Conservation (phyloP, 2,888 invertebrate species). For the Sesamia inferens region DNA sequence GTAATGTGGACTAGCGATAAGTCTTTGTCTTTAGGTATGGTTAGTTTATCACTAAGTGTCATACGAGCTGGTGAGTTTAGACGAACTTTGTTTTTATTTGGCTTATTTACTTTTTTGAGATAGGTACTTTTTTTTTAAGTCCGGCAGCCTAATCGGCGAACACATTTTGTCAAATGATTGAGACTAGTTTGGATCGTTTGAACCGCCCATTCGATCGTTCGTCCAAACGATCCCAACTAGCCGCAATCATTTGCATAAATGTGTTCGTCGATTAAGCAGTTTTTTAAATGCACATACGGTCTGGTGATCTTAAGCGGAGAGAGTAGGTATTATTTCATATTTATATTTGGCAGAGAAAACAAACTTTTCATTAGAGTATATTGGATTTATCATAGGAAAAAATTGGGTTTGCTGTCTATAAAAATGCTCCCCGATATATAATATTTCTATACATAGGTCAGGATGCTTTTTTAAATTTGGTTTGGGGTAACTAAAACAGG, state of each 20-base stretch:
- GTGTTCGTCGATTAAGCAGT: background rate
- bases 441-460: too few species aligned
- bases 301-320: background rate
- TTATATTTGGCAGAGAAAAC: background rate
- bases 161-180: too few species aligned
- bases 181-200: too few species aligned
- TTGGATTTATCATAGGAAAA: background rate
- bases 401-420: background rate
- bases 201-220: too few species aligned
- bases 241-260: too few species aligned
- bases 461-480: too few species aligned
- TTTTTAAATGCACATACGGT: constrained; percentile 10
- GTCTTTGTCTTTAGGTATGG: constrained; percentile 60
- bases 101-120: constrained; percentile 8
- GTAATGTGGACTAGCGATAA: constrained; percentile 63
- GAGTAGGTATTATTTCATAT: background rate
- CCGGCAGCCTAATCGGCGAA: too few species aligned
- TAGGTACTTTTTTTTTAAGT: background rate
- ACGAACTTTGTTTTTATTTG: constrained; percentile 36
- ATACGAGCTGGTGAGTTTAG: constrained; percentile 71
- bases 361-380: background rate
- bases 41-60: constrained; percentile 78
- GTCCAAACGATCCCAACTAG: too few species aligned
- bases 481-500: background rate
- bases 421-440: too few species aligned